Evolutionary conservation across 2,888 invertebrate species (phyloP).

Genomic region (Drosophila rubida): DNA sequence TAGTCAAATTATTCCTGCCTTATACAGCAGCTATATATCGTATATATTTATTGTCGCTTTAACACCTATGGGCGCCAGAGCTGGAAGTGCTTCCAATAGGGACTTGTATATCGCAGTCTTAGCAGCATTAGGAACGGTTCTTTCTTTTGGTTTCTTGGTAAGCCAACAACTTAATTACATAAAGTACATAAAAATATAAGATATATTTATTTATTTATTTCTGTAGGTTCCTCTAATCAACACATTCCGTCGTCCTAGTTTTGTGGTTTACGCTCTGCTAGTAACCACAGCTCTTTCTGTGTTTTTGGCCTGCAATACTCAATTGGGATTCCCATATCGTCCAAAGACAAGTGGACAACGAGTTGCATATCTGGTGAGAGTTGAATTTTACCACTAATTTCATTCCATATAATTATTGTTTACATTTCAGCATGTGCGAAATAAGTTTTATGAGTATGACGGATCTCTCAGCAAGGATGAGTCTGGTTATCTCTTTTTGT

Average conservation of each 20-base stretch:
- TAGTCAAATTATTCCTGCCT: conserved; percentile 84
- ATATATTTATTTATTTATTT: neutral
- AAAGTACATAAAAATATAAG: too few relatives aligned
- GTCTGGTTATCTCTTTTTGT: conserved; percentile 85
- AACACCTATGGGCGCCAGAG: conserved; percentile 87
- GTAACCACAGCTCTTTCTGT: conserved; percentile 23
- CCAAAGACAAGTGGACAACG: conserved; percentile 85
- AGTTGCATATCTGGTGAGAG: conserved; percentile 85
- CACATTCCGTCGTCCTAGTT: conserved; percentile 46
- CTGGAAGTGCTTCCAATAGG: conserved; percentile 84
- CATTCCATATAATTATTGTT: neutral
- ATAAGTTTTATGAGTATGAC: conserved; percentile 84
- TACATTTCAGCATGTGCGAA: conserved; percentile 51
- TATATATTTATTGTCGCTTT: conserved; percentile 86
- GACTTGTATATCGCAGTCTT: conserved; percentile 86
- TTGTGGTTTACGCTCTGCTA: conserved; percentile 35
- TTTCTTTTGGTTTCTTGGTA: conserved; percentile 83
- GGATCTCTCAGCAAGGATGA: conserved; percentile 82
- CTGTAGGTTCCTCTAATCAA: conserved; percentile 50
- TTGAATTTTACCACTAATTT: neutral
- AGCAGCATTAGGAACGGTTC: conserved; percentile 73
- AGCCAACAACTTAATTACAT: conserved; percentile 8
- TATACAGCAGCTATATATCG: conserved; percentile 85
- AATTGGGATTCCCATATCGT: conserved; percentile 87
- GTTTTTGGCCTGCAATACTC: conserved; percentile 82